Percentiles rank a stretch among this genome's conserved stretches.
Conservation (phyloP, 2,797 vertebrate genomes). For the Sandelia bainsii region DNA sequence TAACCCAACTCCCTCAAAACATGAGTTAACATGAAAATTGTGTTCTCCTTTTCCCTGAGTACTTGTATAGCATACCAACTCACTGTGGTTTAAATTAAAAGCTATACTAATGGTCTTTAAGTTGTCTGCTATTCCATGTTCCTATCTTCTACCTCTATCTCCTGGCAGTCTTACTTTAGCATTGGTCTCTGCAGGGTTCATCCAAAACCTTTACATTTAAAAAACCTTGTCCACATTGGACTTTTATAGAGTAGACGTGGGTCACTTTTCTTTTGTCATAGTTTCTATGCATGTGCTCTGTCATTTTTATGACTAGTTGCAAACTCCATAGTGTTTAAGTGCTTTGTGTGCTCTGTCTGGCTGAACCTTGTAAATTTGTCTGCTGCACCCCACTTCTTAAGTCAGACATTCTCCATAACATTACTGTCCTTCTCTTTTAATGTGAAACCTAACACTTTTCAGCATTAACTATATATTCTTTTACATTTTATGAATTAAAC, state of each 20-base stretch:
- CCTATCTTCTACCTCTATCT: constrained; percentile 1
- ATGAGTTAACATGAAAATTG: too few species aligned
- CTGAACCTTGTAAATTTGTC: constrained; percentile 65
- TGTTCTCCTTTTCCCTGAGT: too few species aligned
- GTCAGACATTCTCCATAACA: constrained; percentile 45
- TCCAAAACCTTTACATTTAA: constrained; percentile 23
- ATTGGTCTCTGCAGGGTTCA: constrained; percentile 13
- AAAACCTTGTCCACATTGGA: constrained; percentile 53
- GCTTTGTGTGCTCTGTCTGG: constrained; percentile 63
- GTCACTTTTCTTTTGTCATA: constrained; percentile 54
- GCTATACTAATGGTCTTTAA: too few species aligned
- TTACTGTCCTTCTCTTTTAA: constrained; percentile 34
- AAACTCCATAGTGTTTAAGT: constrained; percentile 67
- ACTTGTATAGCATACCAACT: too few species aligned
- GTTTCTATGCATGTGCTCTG: constrained; percentile 58
- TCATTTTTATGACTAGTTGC: constrained; percentile 70
- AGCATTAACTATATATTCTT: background rate
- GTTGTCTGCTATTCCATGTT: too few species aligned
- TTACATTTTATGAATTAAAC: background rate
- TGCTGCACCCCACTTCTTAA: constrained; percentile 36
- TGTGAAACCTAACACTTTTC: constrained; percentile 21
- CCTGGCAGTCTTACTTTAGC: background rate
- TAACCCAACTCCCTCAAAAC: too few species aligned
- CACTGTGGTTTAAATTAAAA: too few species aligned
- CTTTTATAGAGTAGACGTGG: constrained; percentile 64